Percentiles rank a stretch among this genome's conserved stretches.
phyloP scores from a whole-genome alignment of 2,888 invertebrate genomes.

The Synergus gifuensis region DNA sequence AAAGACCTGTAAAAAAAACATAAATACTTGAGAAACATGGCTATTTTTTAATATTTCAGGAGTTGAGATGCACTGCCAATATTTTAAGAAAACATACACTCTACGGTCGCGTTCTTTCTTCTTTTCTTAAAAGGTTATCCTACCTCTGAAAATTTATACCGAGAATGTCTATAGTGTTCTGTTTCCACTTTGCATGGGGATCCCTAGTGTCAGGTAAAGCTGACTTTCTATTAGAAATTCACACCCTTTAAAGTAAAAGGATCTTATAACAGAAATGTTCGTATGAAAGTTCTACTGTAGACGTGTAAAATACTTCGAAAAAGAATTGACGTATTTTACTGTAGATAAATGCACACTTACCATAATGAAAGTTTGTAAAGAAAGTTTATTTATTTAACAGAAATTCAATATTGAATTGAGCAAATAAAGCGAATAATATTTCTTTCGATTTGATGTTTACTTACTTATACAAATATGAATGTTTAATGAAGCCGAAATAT shows the following conservation, averaged over 20 bases:
- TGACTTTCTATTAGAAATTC: constrained; percentile 5
- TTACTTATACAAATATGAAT: constrained; percentile 24
- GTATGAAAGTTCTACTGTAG: background rate
- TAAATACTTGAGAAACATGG: background rate
- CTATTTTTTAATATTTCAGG: background rate
- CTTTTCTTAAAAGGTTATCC: background rate
- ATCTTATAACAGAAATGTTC: background rate
- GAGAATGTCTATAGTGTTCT: constrained; percentile 2
- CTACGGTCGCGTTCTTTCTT: background rate
- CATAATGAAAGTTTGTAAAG: background rate
- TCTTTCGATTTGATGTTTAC: constrained; percentile 5
- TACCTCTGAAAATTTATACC: constrained; percentile 3
- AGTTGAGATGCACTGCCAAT: too few species aligned
- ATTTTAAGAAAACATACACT: too few species aligned
- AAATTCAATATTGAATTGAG: background rate
- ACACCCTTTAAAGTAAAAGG: background rate
- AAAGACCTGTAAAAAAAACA: constrained; percentile 84
- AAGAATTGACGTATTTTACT: background rate
- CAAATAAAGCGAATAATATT: background rate
- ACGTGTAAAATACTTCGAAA: background rate
- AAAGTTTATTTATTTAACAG: constrained; percentile 4
- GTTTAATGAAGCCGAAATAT: constrained; percentile 3
- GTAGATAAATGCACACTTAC: background rate
- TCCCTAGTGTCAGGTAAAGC: constrained; percentile 13
- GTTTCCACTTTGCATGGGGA: constrained; percentile 7